phyloP scores from a whole-genome alignment of 2,888 invertebrate species.

The Tipula helvola region DNA sequence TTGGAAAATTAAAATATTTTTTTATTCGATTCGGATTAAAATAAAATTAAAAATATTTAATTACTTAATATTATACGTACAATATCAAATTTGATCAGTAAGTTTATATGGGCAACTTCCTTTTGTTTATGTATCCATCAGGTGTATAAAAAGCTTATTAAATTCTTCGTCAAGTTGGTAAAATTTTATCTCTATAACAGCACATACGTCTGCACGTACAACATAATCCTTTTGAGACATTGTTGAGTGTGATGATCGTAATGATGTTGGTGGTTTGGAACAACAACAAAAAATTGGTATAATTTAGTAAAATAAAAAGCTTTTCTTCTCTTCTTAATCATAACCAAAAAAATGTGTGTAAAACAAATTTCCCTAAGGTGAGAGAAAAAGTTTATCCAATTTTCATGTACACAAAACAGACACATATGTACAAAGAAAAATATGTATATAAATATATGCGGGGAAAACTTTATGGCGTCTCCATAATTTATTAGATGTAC shows the following conservation, averaged over 20 bases:
- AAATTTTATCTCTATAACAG: neutral
- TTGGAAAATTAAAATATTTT: neutral
- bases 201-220: neutral
- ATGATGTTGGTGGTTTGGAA: neutral
- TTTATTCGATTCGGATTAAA: neutral
- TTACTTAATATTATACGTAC: neutral
- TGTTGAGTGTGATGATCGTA: constrained; percentile 4
- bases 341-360: neutral
- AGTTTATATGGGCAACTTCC: neutral
- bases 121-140: neutral
- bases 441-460: neutral
- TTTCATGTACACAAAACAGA: neutral
- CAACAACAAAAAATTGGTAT: neutral
- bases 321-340: neutral
- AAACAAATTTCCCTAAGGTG: neutral
- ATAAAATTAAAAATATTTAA: neutral
- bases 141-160: neutral
- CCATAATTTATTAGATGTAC: neutral
- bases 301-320: neutral
- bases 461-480: neutral
- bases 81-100: neutral
- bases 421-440: neutral
- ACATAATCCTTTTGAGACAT: neutral
- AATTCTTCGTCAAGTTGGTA: neutral
- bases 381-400: neutral